phyloP scores from a whole-genome alignment of 2,113 vertebrate species.

The Megaceryle torquata region DNA sequence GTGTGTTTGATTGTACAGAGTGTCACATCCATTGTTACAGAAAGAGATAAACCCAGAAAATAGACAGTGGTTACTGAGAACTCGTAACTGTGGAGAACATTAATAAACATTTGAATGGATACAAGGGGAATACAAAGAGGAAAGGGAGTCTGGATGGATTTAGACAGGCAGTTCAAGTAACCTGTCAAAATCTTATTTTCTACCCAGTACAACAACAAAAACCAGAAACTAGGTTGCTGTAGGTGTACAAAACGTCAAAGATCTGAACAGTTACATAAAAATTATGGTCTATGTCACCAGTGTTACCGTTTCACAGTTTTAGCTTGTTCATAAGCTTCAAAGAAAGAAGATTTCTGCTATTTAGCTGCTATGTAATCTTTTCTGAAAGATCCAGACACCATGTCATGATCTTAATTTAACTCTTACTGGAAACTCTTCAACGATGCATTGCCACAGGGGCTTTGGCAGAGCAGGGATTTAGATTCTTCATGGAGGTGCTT shows the following conservation, averaged over 20 bases:
- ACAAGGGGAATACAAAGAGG: not conserved
- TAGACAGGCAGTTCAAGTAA: not conserved
- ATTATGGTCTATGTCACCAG: not conserved
- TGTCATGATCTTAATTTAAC: not conserved
- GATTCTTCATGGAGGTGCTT: not conserved
- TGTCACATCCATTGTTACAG: rapidly evolving
- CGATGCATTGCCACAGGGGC: rapidly evolving
- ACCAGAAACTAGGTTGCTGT: not conserved
- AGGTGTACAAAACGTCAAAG: rapidly evolving
- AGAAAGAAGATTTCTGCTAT: not conserved
- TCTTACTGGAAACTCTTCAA: not conserved
- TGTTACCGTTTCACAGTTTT: not conserved
- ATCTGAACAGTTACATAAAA: not conserved
- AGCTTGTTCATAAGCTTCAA: not conserved
- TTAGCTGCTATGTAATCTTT: not conserved
- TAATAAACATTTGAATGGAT: not conserved
- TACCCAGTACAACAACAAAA: not conserved
- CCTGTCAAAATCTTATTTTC: not conserved
- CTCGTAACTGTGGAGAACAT: not conserved
- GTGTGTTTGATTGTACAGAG: not conserved
- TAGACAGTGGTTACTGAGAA: not conserved
- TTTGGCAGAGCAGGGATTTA: not conserved
- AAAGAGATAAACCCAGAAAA: not conserved
- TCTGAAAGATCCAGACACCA: not conserved
- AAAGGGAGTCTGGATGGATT: not conserved